Evolutionary conservation across 2,797 vertebrate genomes (phyloP).

Genomic region (Limnodromus scolopaceus): DNA sequence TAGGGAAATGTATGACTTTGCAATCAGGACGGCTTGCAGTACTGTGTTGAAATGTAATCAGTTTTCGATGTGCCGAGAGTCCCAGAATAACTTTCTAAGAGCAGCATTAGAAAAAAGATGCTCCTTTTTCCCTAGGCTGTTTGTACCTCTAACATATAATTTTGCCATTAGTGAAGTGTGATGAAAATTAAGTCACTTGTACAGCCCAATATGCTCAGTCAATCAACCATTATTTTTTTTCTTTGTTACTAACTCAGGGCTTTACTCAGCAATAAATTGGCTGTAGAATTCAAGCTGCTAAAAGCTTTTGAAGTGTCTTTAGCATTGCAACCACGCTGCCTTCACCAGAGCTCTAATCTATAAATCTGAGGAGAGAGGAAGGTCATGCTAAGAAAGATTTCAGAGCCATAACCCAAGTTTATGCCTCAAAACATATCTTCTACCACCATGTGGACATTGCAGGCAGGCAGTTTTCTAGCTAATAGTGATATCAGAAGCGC

Average conservation of each 20-base stretch:
- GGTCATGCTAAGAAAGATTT: not conserved
- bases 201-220: slow-evolving; percentile 1
- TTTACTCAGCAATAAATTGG: not conserved
- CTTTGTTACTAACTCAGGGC: not conserved
- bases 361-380: slow-evolving; percentile 4
- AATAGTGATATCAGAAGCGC: not conserved
- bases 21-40: not conserved
- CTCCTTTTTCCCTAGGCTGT: not conserved
- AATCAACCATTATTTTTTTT: not conserved
- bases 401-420: not conserved
- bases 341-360: not conserved
- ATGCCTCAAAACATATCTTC: not conserved
- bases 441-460: not conserved
- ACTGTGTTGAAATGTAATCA: not conserved
- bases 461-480: not conserved
- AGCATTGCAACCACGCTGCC: not conserved
- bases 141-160: slow-evolving; percentile 24
- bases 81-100: slow-evolving; percentile 35
- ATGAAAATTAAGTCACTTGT: slow-evolving; percentile 45
- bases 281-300: not conserved
- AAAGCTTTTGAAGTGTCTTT: slow-evolving; percentile 18
- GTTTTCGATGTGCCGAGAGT: not conserved
- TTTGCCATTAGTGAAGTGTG: slow-evolving; percentile 34
- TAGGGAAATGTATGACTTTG: slow-evolving; percentile 10
- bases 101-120: not conserved